These are phyloP conservation scores for Homarus gammarus DNA, from an alignment of 2,888 invertebrate species.

Conservation along the genomic window DNA sequence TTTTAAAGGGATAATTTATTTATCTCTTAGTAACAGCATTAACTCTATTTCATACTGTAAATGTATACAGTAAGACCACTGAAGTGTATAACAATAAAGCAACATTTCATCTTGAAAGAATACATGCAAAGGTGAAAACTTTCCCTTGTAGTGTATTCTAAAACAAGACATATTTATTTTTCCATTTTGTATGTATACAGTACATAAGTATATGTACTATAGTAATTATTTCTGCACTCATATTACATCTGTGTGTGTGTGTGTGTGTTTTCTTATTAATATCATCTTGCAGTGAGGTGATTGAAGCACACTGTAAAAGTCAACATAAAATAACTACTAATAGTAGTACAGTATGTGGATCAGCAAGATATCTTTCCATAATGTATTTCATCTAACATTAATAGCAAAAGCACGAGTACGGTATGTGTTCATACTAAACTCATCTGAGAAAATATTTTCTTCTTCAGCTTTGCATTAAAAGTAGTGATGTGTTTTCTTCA, in stretches of 20 bases:
- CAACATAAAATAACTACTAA: neutral
- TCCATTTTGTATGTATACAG: too few species aligned
- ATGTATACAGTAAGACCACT: constrained; percentile 5
- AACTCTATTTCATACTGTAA: constrained; percentile 5
- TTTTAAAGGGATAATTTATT: neutral
- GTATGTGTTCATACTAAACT: neutral
- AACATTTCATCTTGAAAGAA: neutral
- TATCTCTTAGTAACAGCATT: constrained; percentile 21
- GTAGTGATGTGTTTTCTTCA: neutral
- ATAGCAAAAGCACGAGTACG: neutral
- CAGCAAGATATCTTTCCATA: neutral
- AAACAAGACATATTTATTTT: too few species aligned
- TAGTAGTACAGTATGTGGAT: too few species aligned
- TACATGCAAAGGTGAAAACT: neutral
- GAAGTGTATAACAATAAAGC: constrained; percentile 11
- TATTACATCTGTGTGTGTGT: too few species aligned
- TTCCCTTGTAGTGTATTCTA: too few species aligned
- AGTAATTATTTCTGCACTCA: too few species aligned
- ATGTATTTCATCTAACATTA: neutral
- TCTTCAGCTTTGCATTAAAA: neutral
- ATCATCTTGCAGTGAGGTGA: neutral
- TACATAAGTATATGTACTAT: too few species aligned
- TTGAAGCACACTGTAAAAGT: neutral
- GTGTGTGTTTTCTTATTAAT: constrained; percentile 8
- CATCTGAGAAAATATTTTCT: neutral